These are phyloP conservation scores for Sialia sialis DNA, from an alignment of 2,113 vertebrate species.

Conservation along the genomic window DNA sequence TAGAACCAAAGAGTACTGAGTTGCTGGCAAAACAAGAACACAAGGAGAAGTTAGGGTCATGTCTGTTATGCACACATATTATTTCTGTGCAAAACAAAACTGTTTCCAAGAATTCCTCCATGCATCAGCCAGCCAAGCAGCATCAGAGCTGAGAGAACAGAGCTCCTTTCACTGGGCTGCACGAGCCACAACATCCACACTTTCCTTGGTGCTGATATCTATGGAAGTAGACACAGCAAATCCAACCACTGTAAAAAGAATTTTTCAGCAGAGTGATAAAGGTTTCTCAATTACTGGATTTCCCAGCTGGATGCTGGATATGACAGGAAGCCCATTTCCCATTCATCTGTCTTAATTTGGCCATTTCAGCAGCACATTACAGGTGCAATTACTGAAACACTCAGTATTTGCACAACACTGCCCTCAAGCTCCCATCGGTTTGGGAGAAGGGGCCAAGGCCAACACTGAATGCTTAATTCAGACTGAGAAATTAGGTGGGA, in stretches of 20 bases:
- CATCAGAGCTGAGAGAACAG: neutral
- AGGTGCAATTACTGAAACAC: neutral
- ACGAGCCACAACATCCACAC: neutral
- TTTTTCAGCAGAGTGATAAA: neutral
- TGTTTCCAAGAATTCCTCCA: neutral
- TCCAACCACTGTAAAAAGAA: neutral
- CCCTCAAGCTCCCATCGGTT: neutral
- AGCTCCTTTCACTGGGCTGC: neutral
- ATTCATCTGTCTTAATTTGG: neutral
- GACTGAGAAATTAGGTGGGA: neutral
- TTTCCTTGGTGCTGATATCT: neutral
- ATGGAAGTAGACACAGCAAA: neutral
- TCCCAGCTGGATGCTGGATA: neutral
- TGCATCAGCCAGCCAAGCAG: neutral
- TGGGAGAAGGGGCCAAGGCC: neutral
- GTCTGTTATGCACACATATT: neutral
- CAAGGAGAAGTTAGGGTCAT: neutral
- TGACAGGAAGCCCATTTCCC: neutral
- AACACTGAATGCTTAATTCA: neutral
- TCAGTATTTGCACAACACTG: neutral
- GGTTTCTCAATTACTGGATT: neutral
- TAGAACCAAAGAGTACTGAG: neutral
- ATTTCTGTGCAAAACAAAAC: neutral
- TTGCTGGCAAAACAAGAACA: neutral
- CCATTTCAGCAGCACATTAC: neutral